Evolutionary conservation across 2,797 vertebrate species (phyloP), one percentile per base, ranked within the genome.

Genomic region (Muscicapa striata): DNA sequence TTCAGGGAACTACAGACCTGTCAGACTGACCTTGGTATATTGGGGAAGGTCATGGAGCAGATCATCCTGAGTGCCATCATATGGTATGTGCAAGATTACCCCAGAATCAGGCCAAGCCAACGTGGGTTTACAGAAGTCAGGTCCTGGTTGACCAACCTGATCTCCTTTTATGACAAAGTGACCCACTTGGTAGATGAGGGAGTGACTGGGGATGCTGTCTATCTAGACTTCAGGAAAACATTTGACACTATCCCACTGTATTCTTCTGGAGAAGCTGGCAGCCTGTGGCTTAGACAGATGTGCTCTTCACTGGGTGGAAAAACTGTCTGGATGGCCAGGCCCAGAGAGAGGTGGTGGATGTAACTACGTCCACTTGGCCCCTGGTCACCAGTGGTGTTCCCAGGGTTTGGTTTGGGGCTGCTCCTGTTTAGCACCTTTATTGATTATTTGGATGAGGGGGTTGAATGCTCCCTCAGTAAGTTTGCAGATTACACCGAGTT

Each of bases 31-130:
- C 13, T 61, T 6, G 10, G 22, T 73, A 30, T 73, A 36, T 34
- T 0, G 0, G 13, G 16, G 30, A 24, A 32, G 15, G 6, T 54
- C 22, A 11, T 24, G 40, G 46, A 54, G 13, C 30, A 61, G 11
- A n/a, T 59, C 15, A 73, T 78, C 27, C 16, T 43, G 34, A 24
- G 19, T 73, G 19, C 30, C 19, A 15, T 84, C 11, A 41, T 0
- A 0, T 59, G 32, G 19, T 32, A 29, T 11, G 19, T 48, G 22
- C 59, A 48, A 41, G 34, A 48, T 34, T 78, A 15, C 9, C 18
- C 4, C 5, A 52, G 30, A n/a, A 54, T 41, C 52, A 29, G 52
- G 9, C 30, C 15, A 13, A 27, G 38, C 66, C 38, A 36, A 1
- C 13, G 12, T 3, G 9, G 24, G 9, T 70, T 34, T 77, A 22